Evolutionary conservation across 2,797 vertebrate genomes (phyloP), one percentile per base, ranked within the genome.

Genomic region (Sebastiscus albofasciatus): DNA sequence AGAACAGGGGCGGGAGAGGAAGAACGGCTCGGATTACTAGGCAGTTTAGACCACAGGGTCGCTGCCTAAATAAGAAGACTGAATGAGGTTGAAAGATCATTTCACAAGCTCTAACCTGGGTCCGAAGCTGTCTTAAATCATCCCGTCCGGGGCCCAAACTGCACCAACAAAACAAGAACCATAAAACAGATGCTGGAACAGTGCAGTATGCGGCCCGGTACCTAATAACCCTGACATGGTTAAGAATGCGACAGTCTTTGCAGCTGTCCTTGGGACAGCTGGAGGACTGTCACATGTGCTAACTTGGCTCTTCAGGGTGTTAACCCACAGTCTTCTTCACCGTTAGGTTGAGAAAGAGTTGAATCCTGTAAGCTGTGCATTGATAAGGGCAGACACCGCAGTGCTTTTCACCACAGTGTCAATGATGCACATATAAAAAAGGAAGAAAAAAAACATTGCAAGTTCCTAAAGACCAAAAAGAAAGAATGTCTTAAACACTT

Each of bases 301-400:
- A 76, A 83, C 77, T 70, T 74, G 56, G 75, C 85, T 79, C 74
- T 59, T 72, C 27, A 11, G 62, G 71, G 79, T 29, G 75, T 83
- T 71, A 67, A 84, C 79, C 82, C 39, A 8, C 58, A 56, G 82
- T 80, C 76, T 29, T 79, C 58, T 71, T 81, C 70, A 70, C 49
- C 79, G 11, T 84, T 69, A 61, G 36, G 59, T 79, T 68, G 46
- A 75, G 34, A 74, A 67, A 85, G 81, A 61, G 76, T 85, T 72
- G 60, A 75, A 80, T 87, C 89, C 85, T 84, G 76, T 85, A 86
- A 83, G 84, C 85, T 87, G 91, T 91, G 92, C 82, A 79, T 90
- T 68, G 90, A 92, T 75, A 93, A 95, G 89, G 94, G 90, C 93
- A 93, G 91, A 92, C 92, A 94, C 93, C 91, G 72, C 90, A 93